These are phyloP conservation scores for Seriola rivoliana DNA, from an alignment of 2,113 vertebrate species.

Conservation along the genomic window DNA sequence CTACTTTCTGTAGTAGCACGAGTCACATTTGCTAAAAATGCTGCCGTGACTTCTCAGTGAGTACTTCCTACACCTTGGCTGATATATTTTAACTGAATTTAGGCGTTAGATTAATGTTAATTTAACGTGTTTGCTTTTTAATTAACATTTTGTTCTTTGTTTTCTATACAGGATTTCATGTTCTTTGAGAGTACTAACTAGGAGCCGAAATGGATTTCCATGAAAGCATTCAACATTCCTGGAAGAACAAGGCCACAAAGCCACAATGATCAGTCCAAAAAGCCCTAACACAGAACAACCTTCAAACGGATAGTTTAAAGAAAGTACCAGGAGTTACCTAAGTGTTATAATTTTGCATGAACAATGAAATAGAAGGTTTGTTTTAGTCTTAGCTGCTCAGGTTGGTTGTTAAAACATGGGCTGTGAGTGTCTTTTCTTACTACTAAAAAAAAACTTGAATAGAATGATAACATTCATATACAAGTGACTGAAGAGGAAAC, in stretches of 20 bases:
- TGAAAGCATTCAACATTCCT: conserved; percentile 38
- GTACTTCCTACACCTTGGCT: neutral
- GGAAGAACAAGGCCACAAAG: conserved; percentile 62
- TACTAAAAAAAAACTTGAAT: neutral
- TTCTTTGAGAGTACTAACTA: conserved; percentile 88
- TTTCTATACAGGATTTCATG: conserved; percentile 90
- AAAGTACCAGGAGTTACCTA: conserved; percentile 35
- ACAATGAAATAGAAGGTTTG: conserved; percentile 56
- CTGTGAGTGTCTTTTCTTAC: conserved; percentile 15
- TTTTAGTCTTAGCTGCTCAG: conserved; percentile 61
- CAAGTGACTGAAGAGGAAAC: neutral
- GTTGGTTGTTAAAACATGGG: conserved; percentile 37
- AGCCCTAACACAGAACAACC: conserved; percentile 44
- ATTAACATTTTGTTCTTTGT: neutral
- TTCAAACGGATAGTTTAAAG: conserved; percentile 39
- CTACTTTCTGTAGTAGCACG: neutral
- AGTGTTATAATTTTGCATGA: conserved; percentile 59
- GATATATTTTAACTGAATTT: neutral
- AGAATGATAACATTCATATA: neutral
- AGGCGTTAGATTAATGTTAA: neutral
- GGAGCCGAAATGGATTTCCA: conserved; percentile 31
- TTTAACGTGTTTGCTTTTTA: neutral
- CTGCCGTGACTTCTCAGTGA: neutral
- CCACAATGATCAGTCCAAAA: conserved; percentile 56
- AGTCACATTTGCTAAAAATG: conserved; percentile 17